phyloP scores from a whole-genome alignment of 2,113 vertebrate species.

The Eublepharis macularius region DNA sequence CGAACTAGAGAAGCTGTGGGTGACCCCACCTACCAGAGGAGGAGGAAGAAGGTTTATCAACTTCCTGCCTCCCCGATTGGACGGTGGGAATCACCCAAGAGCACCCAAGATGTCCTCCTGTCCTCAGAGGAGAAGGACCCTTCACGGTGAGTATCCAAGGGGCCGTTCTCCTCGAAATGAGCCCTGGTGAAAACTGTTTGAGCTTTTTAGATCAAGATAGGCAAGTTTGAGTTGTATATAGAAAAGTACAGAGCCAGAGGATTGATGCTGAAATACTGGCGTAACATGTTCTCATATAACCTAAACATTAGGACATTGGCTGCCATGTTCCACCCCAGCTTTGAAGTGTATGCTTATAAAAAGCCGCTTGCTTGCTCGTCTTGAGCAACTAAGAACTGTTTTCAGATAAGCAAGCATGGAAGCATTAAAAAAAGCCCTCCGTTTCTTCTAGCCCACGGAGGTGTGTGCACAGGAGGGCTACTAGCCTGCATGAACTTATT shows the following conservation, averaged over 20 bases:
- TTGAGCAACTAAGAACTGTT: not conserved
- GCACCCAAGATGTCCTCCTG: too few species aligned
- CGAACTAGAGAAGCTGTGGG: too few species aligned
- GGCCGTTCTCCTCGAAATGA: too few species aligned
- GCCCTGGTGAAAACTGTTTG: too few species aligned
- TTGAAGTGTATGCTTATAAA: not conserved
- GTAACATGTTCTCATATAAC: too few species aligned
- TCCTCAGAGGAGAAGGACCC: too few species aligned
- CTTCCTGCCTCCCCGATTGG: too few species aligned
- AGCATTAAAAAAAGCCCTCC: not conserved
- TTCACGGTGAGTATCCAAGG: too few species aligned
- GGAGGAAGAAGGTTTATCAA: too few species aligned
- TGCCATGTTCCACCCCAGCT: too few species aligned
- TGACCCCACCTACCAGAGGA: too few species aligned
- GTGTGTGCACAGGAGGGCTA: not conserved
- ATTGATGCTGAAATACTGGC: not conserved
- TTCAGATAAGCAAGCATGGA: not conserved
- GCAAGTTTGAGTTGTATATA: not conserved
- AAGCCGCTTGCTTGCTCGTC: not conserved
- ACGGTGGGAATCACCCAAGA: too few species aligned
- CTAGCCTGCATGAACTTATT: not conserved
- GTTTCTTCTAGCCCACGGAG: not conserved
- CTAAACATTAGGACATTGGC: not conserved
- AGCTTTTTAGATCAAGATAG: not conserved
- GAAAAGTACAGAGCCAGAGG: not conserved